These are phyloP conservation scores for Coenonympha arcania DNA, from an alignment of 2,888 invertebrate species.

Conservation along the genomic window DNA sequence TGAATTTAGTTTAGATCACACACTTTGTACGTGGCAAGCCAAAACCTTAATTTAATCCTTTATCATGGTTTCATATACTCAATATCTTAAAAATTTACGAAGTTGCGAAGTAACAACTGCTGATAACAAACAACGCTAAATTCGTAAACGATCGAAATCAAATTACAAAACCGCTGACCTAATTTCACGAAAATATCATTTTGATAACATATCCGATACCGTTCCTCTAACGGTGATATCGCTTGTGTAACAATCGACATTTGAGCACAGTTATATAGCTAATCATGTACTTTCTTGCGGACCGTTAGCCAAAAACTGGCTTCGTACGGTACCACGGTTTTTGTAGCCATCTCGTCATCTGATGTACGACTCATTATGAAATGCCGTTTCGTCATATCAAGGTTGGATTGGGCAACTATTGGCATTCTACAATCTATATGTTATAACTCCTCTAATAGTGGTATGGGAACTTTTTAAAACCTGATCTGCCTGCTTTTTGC, in stretches of 20 bases:
- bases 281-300: slow-evolving; percentile 64
- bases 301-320: slow-evolving; percentile 69
- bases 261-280: slow-evolving; percentile 62
- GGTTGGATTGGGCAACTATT: slow-evolving; percentile 42
- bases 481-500: too few species aligned
- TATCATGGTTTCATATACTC: too few species aligned
- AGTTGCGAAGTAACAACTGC: too few species aligned
- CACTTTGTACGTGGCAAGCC: too few species aligned
- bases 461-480: not conserved
- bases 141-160: not conserved
- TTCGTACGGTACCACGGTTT: slow-evolving; percentile 69
- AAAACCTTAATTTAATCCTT: too few species aligned
- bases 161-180: slow-evolving; percentile 12
- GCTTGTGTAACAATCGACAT: slow-evolving; percentile 32
- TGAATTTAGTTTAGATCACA: too few species aligned
- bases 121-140: not conserved
- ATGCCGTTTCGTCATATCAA: slow-evolving; percentile 60
- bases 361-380: slow-evolving; percentile 64
- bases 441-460: not conserved
- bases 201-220: slow-evolving; percentile 12
- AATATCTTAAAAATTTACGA: too few species aligned
- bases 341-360: slow-evolving; percentile 46
- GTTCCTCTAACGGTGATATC: slow-evolving; percentile 20
- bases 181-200: slow-evolving; percentile 14
- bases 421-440: slow-evolving; percentile 20